Evolutionary conservation across 2,113 vertebrate genomes (phyloP).

Genomic region (Pandion haliaetus): DNA sequence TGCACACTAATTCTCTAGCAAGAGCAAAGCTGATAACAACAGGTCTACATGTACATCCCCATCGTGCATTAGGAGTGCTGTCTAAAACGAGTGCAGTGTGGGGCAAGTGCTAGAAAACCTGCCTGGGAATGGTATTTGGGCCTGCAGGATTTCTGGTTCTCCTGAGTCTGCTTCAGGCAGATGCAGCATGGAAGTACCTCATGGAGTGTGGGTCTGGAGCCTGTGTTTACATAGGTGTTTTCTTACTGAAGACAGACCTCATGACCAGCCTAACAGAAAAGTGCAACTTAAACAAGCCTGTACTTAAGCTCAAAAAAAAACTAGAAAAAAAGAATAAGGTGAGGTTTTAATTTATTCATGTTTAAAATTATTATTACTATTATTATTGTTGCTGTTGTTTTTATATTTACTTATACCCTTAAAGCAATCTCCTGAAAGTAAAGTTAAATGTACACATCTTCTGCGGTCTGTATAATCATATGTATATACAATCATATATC

Average conservation of each 20-base stretch:
- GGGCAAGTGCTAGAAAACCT: neutral
- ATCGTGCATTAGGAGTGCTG: rapidly evolving
- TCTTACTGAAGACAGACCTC: neutral
- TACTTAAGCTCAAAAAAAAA: neutral
- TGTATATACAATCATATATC: neutral
- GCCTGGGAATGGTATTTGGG: neutral
- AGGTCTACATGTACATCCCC: neutral
- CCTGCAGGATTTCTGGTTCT: neutral
- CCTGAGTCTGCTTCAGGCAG: neutral
- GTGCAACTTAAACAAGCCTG: neutral
- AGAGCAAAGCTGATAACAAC: neutral
- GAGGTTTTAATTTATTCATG: neutral
- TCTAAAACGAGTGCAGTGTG: neutral
- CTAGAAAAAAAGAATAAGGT: neutral
- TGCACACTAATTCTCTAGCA: neutral
- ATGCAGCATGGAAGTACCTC: neutral
- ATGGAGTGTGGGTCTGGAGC: too few relatives aligned
- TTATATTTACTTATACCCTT: neutral
- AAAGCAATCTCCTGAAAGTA: neutral
- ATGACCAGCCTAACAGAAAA: neutral
- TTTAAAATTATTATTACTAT: neutral
- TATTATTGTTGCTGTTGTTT: neutral
- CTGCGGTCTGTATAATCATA: neutral
- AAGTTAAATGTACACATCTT: neutral
- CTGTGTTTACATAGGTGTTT: neutral